phyloP scores from a whole-genome alignment of 2,888 invertebrate species.

The Limenitis arthemis region DNA sequence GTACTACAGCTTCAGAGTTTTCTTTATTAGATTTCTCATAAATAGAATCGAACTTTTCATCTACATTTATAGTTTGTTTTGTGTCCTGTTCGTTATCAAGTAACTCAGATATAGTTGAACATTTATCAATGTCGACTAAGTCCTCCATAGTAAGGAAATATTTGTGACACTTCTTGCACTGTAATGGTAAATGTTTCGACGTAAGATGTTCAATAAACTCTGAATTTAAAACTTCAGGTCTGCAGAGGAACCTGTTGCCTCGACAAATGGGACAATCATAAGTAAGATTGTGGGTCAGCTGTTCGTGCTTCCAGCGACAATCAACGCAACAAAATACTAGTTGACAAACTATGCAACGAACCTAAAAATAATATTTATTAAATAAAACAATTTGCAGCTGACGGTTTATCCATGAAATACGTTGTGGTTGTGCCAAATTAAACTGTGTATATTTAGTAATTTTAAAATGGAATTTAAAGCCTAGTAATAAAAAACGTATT shows the following conservation, averaged over 20 bases:
- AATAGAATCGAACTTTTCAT: conserved; percentile 52
- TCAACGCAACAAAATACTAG: conserved; percentile 56
- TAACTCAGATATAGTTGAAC: conserved; percentile 54
- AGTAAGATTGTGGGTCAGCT: conserved; percentile 41
- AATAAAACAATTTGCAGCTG: background rate
- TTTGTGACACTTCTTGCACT: conserved; percentile 55
- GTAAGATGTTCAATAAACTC: conserved; percentile 48
- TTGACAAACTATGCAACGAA: conserved; percentile 57
- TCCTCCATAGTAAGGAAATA: conserved; percentile 53
- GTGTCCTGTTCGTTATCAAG: conserved; percentile 30
- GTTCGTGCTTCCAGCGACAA: conserved; percentile 60
- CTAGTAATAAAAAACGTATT: too few species aligned
- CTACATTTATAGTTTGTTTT: conserved; percentile 30
- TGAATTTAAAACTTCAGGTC: conserved; percentile 39
- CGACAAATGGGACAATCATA: conserved; percentile 62
- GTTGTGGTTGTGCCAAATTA: too few species aligned
- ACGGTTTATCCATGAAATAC: too few species aligned
- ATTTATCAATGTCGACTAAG: conserved; percentile 45
- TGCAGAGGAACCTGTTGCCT: conserved; percentile 46
- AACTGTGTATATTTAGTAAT: too few species aligned
- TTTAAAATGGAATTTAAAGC: too few species aligned
- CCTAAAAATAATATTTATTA: conserved; percentile 36
- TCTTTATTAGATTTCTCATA: conserved; percentile 45
- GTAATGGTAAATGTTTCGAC: conserved; percentile 49
- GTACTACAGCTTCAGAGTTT: conserved; percentile 46